Conservation (phyloP, 1,140 invertebrate genomes). For the Pseudomyrmex pallidus region DNA sequence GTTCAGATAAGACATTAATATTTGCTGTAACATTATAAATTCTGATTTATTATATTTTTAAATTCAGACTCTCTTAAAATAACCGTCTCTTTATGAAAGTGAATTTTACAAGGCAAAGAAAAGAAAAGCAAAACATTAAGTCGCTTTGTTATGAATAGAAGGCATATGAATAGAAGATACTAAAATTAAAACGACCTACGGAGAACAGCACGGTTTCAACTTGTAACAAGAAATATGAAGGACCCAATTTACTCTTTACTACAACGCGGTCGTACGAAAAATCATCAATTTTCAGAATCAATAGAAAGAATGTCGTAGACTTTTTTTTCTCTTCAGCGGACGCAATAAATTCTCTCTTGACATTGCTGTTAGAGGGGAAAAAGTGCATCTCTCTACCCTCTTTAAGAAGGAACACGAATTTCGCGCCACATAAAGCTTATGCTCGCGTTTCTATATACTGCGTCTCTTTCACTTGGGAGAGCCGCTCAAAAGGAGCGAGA, state of each 20-base stretch:
- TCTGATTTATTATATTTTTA: not conserved
- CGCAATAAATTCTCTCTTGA: conserved; percentile 58
- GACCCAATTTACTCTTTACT: conserved; percentile 33
- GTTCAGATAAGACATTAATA: conserved; percentile 10
- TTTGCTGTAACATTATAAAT: not conserved
- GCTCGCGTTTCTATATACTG: not conserved
- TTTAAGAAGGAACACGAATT: conserved; percentile 33
- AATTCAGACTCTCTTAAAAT: not conserved
- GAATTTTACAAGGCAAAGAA: not conserved
- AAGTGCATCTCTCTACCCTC: not conserved
- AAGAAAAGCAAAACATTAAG: not conserved
- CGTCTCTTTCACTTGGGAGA: conserved; percentile 17
- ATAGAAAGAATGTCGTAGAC: conserved; percentile 19
- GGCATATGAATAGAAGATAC: not conserved
- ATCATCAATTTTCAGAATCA: conserved; percentile 25
- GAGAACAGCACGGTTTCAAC: conserved; percentile 30
- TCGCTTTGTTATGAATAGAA: not conserved
- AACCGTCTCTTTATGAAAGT: not conserved
- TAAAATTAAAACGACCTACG: conserved; percentile 1
- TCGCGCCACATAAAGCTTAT: conserved; percentile 23
- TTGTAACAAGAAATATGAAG: not conserved
- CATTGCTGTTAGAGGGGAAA: conserved; percentile 11
- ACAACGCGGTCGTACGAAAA: conserved; percentile 30
- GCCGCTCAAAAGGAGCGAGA: conserved; percentile 47
- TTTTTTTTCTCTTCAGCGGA: not conserved